These are phyloP conservation scores for Drosophila nikananu DNA, from an alignment of 1,140 invertebrate species.

Conservation along the genomic window DNA sequence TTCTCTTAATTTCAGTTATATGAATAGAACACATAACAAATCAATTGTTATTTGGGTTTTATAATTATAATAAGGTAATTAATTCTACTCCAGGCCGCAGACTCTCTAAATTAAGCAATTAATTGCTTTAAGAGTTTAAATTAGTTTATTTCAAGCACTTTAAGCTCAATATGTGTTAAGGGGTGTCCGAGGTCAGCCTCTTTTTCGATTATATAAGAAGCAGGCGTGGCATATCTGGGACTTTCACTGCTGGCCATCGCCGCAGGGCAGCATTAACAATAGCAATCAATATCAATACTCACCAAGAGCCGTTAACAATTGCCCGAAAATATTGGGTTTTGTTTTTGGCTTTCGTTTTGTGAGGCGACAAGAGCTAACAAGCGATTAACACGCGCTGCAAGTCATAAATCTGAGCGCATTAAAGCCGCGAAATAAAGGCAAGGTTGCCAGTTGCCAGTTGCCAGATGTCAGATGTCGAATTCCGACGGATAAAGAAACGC, in stretches of 20 bases:
- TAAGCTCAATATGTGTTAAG: neutral
- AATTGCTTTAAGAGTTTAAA: slow-evolving; percentile 14
- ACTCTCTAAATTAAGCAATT: neutral
- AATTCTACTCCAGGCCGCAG: neutral
- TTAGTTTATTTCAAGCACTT: slow-evolving; percentile 1
- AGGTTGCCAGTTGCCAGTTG: slow-evolving; percentile 46
- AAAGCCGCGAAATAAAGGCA: slow-evolving; percentile 54
- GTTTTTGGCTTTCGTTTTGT: slow-evolving; percentile 28
- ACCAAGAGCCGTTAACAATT: slow-evolving; percentile 61
- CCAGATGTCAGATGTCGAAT: slow-evolving; percentile 57
- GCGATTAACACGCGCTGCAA: slow-evolving; percentile 62
- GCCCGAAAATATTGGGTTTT: slow-evolving; percentile 46
- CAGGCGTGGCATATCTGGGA: slow-evolving; percentile 19
- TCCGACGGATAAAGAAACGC: slow-evolving; percentile 42
- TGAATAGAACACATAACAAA: neutral
- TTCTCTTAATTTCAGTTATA: neutral
- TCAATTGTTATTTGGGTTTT: neutral
- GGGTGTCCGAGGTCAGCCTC: slow-evolving; percentile 15
- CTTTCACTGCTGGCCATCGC: slow-evolving; percentile 58
- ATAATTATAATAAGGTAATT: slow-evolving; percentile 1
- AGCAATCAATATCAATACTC: slow-evolving; percentile 56
- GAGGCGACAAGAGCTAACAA: slow-evolving; percentile 70
- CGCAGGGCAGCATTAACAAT: slow-evolving; percentile 36
- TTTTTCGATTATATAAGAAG: slow-evolving; percentile 37
- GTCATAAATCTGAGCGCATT: slow-evolving; percentile 59